These are phyloP conservation scores for Lutraria lutraria DNA, from an alignment of 2,888 invertebrate genomes.

Conservation along the genomic window DNA sequence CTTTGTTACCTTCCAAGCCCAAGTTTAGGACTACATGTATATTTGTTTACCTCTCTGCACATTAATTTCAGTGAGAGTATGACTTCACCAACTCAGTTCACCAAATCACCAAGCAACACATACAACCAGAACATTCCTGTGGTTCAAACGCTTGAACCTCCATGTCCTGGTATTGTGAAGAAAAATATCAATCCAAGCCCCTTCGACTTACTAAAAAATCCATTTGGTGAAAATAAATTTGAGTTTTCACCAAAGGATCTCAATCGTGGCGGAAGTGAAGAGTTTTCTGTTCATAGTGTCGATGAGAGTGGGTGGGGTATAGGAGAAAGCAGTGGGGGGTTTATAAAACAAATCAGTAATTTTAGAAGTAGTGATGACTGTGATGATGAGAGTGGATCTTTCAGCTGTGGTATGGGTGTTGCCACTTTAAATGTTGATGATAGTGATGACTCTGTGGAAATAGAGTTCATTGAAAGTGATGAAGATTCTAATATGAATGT, in stretches of 20 bases:
- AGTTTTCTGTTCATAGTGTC: slow-evolving; percentile 72
- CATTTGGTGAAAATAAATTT: slow-evolving; percentile 69
- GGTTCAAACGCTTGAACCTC: not conserved
- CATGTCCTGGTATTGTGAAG: not conserved
- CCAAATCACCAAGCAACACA: slow-evolving; percentile 33
- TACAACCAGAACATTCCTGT: not conserved
- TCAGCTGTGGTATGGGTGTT: slow-evolving; percentile 65
- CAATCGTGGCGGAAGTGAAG: slow-evolving; percentile 75
- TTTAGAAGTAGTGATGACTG: slow-evolving; percentile 18
- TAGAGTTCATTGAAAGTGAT: slow-evolving; percentile 68
- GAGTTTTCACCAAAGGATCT: slow-evolving; percentile 51
- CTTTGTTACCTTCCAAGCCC: no score
- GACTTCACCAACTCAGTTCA: slow-evolving; percentile 43
- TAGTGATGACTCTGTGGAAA: slow-evolving; percentile 68
- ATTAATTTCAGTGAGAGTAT: slow-evolving; percentile 49
- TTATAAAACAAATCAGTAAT: slow-evolving; percentile 50
- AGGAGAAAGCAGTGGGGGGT: slow-evolving; percentile 67
- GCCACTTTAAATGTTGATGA: slow-evolving; percentile 44
- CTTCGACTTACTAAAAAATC: slow-evolving; percentile 67
- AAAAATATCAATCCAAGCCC: slow-evolving; percentile 50
- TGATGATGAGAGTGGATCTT: slow-evolving; percentile 73
- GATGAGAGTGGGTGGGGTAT: slow-evolving; percentile 57
- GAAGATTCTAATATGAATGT: slow-evolving; percentile 24
- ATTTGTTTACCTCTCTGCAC: not conserved
- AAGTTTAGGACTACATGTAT: no score